Percentiles rank a stretch among this genome's conserved stretches.
phyloP scores from a whole-genome alignment of 2,113 vertebrate species.

The Larimichthys crocea region DNA sequence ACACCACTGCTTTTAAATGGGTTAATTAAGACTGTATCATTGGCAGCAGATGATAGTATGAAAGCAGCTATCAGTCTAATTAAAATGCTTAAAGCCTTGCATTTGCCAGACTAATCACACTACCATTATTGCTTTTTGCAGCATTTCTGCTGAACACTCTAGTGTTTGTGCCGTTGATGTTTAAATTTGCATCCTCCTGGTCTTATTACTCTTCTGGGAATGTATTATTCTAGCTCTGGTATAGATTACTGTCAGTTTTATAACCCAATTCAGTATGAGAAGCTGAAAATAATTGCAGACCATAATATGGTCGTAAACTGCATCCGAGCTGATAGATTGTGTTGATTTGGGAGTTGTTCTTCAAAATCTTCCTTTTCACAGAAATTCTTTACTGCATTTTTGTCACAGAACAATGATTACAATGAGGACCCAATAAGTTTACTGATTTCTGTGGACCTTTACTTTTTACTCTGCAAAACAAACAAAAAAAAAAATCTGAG shows the following conservation, averaged over 20 bases:
- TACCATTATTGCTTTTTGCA: conserved; percentile 46
- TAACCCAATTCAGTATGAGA: conserved; percentile 50
- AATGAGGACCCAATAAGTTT: neutral
- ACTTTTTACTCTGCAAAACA: neutral
- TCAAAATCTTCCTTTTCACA: conserved; percentile 12
- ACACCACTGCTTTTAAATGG: conserved; percentile 79
- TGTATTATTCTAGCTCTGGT: conserved; percentile 31
- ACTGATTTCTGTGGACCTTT: neutral
- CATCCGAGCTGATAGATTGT: conserved; percentile 31
- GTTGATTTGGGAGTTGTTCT: conserved; percentile 44
- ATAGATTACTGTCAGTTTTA: conserved; percentile 60
- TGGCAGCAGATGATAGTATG: conserved; percentile 78
- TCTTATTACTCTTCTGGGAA: conserved; percentile 51
- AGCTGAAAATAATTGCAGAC: conserved; percentile 53
- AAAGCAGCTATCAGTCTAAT: conserved; percentile 79
- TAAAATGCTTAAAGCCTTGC: conserved; percentile 70
- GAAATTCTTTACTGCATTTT: conserved; percentile 16
- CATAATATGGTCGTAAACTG: conserved; percentile 45
- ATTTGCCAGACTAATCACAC: conserved; percentile 70
- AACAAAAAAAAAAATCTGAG: neutral
- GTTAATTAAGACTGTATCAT: conserved; percentile 82
- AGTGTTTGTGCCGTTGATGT: conserved; percentile 44
- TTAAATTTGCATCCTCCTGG: conserved; percentile 53
- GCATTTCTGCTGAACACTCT: conserved; percentile 43
- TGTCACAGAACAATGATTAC: neutral